These are phyloP conservation scores for Amazona guildingii DNA, from an alignment of 2,113 vertebrate species.

Conservation along the genomic window DNA sequence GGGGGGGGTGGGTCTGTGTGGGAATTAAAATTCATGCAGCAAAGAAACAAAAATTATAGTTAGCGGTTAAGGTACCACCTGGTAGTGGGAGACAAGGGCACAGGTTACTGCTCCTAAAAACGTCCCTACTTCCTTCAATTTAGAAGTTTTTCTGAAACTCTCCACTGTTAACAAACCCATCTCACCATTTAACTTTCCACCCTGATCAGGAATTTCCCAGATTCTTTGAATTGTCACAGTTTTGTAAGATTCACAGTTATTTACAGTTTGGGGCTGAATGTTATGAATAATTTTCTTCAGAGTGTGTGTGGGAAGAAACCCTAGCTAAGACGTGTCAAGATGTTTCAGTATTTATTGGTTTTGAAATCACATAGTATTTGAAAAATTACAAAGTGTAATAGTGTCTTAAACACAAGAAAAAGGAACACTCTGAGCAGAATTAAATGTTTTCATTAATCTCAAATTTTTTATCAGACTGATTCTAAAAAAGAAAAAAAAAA, in stretches of 20 bases:
- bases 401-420: not conserved
- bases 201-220: not conserved
- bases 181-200: not conserved
- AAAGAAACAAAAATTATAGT: not conserved
- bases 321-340: not conserved
- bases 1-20: rapidly evolving
- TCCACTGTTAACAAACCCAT: not conserved
- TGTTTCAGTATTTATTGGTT: not conserved
- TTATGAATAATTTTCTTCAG: not conserved
- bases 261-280: not conserved
- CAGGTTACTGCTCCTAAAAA: not conserved
- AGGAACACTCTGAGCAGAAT: not conserved
- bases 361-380: not conserved
- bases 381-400: not conserved
- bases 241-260: not conserved
- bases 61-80: not conserved
- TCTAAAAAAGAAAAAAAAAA: not conserved
- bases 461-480: not conserved
- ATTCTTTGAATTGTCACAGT: not conserved
- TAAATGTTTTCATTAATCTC: not conserved
- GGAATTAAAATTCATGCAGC: not conserved
- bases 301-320: not conserved
- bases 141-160: not conserved
- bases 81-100: not conserved
- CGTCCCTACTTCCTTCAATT: not conserved